Percentiles rank a stretch among this genome's conserved stretches.
phyloP scores from a whole-genome alignment of 2,888 invertebrate genomes.

The Xestia xanthographa region DNA sequence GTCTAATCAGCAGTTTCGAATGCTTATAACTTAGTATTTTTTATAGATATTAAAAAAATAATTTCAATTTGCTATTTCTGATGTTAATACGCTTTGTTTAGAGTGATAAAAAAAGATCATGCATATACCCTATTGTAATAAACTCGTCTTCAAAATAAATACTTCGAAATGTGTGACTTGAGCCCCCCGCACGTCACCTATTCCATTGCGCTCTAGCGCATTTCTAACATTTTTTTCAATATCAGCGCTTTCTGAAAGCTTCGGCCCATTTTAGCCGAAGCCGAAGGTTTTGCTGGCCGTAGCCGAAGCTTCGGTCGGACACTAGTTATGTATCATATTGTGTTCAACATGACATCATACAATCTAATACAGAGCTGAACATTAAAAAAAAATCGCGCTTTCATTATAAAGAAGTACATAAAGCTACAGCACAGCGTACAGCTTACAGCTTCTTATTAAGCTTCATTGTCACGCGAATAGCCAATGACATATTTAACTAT shows the following conservation, averaged over 20 bases:
- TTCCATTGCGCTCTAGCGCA: neutral
- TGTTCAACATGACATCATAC: neutral
- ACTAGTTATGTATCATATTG: neutral
- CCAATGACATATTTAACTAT: constrained; percentile 18
- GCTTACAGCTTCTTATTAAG: constrained; percentile 11
- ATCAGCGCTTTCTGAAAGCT: too few relatives aligned
- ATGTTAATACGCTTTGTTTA: too few relatives aligned
- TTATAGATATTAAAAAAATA: too few relatives aligned
- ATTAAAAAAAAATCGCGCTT: neutral
- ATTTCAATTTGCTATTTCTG: too few relatives aligned
- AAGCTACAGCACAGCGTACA: too few relatives aligned
- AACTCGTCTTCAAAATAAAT: too few relatives aligned
- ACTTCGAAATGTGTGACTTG: too few relatives aligned
- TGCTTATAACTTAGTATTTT: too few relatives aligned
- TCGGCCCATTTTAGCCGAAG: neutral
- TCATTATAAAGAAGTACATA: neutral
- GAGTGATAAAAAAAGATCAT: too few relatives aligned
- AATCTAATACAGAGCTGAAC: neutral
- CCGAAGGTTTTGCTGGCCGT: neutral
- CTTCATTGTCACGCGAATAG: constrained; percentile 29
- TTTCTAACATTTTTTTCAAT: neutral
- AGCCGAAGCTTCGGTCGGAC: neutral
- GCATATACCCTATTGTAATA: too few relatives aligned
- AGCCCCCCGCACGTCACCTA: neutral
- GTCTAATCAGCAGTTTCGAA: too few relatives aligned